A percentile compares a stretch with the other conserved stretches of the same genome.
Conservation (phyloP, 2,797 vertebrate species). For the Arctocebus calabarensis region DNA sequence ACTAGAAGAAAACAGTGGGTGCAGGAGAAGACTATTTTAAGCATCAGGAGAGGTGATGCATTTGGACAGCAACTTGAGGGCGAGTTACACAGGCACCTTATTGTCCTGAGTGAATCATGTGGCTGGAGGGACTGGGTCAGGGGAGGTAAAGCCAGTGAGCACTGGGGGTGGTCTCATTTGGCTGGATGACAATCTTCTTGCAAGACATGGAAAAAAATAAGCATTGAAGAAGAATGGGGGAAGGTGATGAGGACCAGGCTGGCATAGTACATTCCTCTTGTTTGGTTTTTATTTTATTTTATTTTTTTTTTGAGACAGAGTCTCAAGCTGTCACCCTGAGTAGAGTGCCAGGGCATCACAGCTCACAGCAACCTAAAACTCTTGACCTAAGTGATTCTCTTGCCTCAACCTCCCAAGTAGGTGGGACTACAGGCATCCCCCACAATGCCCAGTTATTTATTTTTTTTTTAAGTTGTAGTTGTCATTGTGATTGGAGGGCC, state of each 20-base stretch:
- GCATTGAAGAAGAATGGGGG: background rate
- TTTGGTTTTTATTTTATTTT: too few species aligned
- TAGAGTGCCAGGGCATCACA: too few species aligned
- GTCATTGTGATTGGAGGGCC: too few species aligned
- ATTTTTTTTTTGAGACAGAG: too few species aligned
- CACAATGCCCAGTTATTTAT: too few species aligned
- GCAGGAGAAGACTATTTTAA: background rate
- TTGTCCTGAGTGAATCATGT: background rate
- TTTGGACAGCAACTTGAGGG: background rate
- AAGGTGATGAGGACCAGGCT: background rate
- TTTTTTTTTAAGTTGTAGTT: too few species aligned
- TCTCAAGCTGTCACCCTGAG: too few species aligned
- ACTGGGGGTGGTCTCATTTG: background rate
- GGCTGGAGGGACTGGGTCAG: fast-evolving
- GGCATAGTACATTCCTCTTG: background rate
- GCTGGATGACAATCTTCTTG: background rate
- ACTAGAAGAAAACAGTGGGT: background rate
- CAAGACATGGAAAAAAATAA: background rate
- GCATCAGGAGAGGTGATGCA: background rate
- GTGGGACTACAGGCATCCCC: too few species aligned
- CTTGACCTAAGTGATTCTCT: too few species aligned
- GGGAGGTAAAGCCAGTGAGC: too few species aligned
- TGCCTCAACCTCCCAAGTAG: too few species aligned
- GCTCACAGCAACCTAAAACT: too few species aligned
- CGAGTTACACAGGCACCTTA: background rate